phyloP scores from a whole-genome alignment of 2,113 vertebrate species.

The Petrocephalus zakoni region DNA sequence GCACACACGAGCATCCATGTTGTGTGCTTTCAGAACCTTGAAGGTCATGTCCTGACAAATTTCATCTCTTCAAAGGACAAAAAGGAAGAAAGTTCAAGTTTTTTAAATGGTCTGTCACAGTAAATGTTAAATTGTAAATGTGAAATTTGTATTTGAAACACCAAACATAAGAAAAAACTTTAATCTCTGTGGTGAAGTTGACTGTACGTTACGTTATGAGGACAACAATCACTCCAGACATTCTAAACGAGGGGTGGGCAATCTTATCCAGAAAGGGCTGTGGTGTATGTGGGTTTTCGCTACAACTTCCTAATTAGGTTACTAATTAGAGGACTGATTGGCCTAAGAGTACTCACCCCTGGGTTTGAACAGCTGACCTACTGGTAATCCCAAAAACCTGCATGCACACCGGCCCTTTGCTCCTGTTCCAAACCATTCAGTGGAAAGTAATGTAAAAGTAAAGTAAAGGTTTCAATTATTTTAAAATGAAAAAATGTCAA shows the following conservation, averaged over 20 bases:
- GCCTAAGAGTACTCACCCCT: too few relatives aligned
- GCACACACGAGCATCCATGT: not conserved
- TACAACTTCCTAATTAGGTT: too few relatives aligned
- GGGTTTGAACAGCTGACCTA: too few relatives aligned
- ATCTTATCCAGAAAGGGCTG: too few relatives aligned
- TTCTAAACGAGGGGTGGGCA: not conserved
- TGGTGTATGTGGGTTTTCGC: too few relatives aligned
- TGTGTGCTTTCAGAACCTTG: not conserved
- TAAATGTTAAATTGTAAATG: not conserved
- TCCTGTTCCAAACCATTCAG: not conserved
- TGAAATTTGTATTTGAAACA: not conserved
- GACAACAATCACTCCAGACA: not conserved
- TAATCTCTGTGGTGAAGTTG: not conserved
- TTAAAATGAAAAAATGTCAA: not conserved
- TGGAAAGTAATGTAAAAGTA: not conserved
- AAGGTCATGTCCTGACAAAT: not conserved
- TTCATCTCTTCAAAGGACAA: not conserved
- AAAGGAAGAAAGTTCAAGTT: not conserved
- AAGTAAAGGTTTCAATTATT: not conserved
- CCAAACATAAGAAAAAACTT: not conserved
- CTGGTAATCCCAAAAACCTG: too few relatives aligned
- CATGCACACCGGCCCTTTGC: too few relatives aligned
- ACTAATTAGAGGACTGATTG: too few relatives aligned
- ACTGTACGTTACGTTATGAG: not conserved
- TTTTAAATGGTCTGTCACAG: not conserved